phyloP scores from a whole-genome alignment of 1,140 invertebrate species.

The Dryas iulia region DNA sequence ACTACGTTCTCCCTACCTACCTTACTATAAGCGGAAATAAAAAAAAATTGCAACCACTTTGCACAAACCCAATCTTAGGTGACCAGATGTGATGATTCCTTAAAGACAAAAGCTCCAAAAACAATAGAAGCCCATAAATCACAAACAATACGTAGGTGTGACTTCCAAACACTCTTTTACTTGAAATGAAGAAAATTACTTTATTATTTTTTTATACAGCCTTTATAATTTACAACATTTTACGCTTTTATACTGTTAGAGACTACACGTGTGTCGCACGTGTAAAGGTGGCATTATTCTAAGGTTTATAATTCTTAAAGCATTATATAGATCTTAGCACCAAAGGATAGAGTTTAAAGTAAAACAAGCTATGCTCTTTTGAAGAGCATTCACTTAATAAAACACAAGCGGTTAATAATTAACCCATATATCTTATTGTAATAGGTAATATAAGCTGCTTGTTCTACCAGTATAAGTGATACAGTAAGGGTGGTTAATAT shows the following conservation, averaged over 20 bases:
- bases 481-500: too few species aligned
- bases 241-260: background rate
- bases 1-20: too few species aligned
- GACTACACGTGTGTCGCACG: constrained; percentile 45
- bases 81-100: background rate
- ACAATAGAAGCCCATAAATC: constrained; percentile 21
- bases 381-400: constrained; percentile 12
- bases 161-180: constrained; percentile 20
- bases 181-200: background rate
- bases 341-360: background rate
- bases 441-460: background rate
- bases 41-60: background rate
- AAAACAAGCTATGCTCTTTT: constrained; percentile 24
- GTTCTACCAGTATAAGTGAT: background rate
- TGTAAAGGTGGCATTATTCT: constrained; percentile 51
- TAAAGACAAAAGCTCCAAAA: background rate
- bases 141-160: constrained; percentile 30
- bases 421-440: constrained; percentile 17
- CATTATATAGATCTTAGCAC: background rate
- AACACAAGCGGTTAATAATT: constrained; percentile 16
- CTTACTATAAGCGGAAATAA: too few species aligned
- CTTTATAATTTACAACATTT: background rate
- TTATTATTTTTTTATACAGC: too few species aligned
- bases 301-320: background rate
- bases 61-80: background rate